A percentile compares a stretch with the other conserved stretches of the same genome.
phyloP scores from a whole-genome alignment of 2,113 vertebrate genomes.

The Bothrops jararaca region DNA sequence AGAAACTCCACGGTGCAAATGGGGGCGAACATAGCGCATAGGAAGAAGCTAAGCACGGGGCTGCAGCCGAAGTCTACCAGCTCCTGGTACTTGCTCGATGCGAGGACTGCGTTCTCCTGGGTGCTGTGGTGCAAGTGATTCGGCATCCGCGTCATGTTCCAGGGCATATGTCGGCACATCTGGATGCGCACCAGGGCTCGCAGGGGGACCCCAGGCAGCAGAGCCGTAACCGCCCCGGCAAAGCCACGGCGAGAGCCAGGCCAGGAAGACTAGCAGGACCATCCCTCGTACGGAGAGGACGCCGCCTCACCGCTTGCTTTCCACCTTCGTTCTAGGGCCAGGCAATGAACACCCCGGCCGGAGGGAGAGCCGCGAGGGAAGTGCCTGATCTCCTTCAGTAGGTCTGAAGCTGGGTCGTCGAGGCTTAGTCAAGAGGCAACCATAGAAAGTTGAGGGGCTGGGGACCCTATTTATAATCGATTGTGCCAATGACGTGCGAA shows the following conservation, averaged over 20 bases:
- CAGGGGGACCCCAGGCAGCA: constrained; percentile 67
- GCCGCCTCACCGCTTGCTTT: neutral
- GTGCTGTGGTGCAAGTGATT: constrained; percentile 85
- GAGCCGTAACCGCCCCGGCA: constrained; percentile 66
- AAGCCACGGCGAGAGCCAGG: constrained; percentile 62
- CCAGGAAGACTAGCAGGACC: constrained; percentile 46
- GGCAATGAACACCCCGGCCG: neutral
- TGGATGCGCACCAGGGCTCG: constrained; percentile 79
- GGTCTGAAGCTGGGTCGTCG: neutral
- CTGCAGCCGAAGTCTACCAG: constrained; percentile 77
- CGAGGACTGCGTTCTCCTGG: constrained; percentile 79
- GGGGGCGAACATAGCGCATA: constrained; percentile 81
- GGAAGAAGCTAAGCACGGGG: constrained; percentile 73
- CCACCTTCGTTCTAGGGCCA: constrained; percentile 1
- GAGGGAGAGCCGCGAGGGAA: neutral
- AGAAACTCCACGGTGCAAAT: constrained; percentile 80
- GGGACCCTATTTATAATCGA: constrained; percentile 65
- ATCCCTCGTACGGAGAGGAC: constrained; percentile 29
- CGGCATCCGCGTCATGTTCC: constrained; percentile 83
- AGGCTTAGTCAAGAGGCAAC: neutral
- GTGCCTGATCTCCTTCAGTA: neutral
- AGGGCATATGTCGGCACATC: constrained; percentile 79
- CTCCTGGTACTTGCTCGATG: constrained; percentile 81
- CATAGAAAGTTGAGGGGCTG: constrained; percentile 52
- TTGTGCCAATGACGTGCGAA: constrained; percentile 65